Percentiles rank a stretch among this genome's conserved stretches.
Conservation (phyloP, 2,888 invertebrate species). For the Chloroclystis v-ata region DNA sequence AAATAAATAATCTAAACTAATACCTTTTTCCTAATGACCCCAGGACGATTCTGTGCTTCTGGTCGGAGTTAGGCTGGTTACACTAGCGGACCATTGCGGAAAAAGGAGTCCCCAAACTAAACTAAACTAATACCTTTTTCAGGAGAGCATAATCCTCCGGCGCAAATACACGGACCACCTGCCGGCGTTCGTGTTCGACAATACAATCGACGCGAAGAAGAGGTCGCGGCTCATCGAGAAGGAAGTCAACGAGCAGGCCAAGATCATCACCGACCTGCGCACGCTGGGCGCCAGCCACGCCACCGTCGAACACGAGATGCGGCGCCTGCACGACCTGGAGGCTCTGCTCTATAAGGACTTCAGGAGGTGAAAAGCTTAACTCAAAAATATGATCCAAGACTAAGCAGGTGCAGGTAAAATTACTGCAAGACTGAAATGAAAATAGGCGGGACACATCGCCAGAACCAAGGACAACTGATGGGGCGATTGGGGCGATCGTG, state of each 20-base stretch:
- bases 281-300: conserved; percentile 92
- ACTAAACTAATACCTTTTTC: neutral
- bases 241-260: conserved; percentile 98
- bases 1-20: no score
- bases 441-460: no score
- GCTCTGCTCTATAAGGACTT: conserved; percentile 96
- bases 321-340: conserved; percentile 94
- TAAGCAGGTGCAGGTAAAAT: no score
- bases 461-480: no score
- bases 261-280: conserved; percentile 94
- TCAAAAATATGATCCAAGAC: no score
- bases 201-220: conserved; percentile 86
- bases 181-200: conserved; percentile 90
- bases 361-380: conserved; percentile 74
- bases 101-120: no score
- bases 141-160: conserved; percentile 83
- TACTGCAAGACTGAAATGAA: no score
- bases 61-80: no score
- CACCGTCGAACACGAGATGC: conserved; percentile 95
- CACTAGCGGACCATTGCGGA: no score
- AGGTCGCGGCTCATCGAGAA: conserved; percentile 96
- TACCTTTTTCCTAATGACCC: no score
- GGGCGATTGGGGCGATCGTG: no score
- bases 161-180: conserved; percentile 85
- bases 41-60: no score